phyloP scores from a whole-genome alignment of 2,797 vertebrate genomes.

The Rhincodon typus region DNA sequence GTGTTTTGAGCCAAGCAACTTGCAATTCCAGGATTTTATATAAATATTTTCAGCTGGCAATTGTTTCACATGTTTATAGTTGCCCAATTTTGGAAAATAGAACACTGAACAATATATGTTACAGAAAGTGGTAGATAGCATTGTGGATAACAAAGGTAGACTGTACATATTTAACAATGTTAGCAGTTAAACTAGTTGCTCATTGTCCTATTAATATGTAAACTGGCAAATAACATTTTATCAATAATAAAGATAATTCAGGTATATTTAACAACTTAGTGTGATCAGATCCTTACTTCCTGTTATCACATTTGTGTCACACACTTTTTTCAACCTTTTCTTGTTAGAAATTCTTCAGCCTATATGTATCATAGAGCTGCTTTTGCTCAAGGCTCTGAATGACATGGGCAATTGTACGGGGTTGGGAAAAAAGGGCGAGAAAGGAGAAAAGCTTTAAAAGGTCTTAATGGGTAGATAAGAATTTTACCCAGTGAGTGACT shows the following conservation, averaged over 20 bases:
- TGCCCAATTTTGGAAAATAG: background rate
- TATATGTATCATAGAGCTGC: conserved; percentile 44
- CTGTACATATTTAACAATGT: background rate
- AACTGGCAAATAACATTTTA: background rate
- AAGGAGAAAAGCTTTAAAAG: no score
- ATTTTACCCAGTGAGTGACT: no score
- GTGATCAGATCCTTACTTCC: background rate
- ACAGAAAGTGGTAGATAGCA: background rate
- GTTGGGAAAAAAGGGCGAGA: no score
- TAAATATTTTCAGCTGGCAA: background rate
- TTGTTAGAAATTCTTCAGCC: conserved; percentile 46
- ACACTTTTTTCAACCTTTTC: background rate
- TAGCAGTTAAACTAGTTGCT: background rate
- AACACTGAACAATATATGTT: background rate
- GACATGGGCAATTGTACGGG: no score
- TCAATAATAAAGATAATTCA: background rate
- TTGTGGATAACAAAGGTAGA: background rate
- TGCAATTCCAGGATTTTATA: background rate
- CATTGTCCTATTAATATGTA: background rate
- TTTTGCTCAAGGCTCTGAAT: no score
- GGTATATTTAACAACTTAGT: conserved; percentile 52
- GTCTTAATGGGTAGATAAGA: no score
- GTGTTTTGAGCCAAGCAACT: background rate
- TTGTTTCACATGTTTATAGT: background rate
- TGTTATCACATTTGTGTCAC: background rate